phyloP scores from a whole-genome alignment of 2,113 vertebrate genomes.

The Myiozetetes cayanensis region DNA sequence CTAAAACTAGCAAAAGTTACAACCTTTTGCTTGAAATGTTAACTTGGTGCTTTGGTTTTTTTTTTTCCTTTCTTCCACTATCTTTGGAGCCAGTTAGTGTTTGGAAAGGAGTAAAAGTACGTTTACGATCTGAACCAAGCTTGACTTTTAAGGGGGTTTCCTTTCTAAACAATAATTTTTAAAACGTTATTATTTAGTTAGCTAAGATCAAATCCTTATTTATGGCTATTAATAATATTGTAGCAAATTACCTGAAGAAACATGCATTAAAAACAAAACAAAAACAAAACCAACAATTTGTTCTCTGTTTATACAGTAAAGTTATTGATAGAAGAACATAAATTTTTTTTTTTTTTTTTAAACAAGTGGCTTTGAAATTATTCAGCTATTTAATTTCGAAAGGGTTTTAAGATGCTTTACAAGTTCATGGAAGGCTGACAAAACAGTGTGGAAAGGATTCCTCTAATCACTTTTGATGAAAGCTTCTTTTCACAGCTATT shows the following conservation, averaged over 20 bases:
- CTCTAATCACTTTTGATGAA: background rate
- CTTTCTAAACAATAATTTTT: background rate
- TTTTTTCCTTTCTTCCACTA: background rate
- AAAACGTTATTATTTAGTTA: background rate
- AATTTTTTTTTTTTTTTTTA: background rate
- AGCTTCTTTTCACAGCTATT: background rate
- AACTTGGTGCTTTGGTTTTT: background rate
- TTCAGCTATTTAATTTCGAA: background rate
- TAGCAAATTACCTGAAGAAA: background rate
- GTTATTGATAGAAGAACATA: background rate
- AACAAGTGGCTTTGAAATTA: background rate
- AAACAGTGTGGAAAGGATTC: background rate
- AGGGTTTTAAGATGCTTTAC: background rate
- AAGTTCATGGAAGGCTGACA: background rate
- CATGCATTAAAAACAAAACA: rapidly evolving
- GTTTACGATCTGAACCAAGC: background rate
- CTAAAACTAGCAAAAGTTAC: rapidly evolving
- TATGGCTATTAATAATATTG: background rate
- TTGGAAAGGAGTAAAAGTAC: background rate
- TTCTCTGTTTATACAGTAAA: background rate
- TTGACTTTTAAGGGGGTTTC: rapidly evolving
- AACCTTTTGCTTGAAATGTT: background rate
- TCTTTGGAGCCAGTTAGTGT: background rate
- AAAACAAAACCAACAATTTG: background rate
- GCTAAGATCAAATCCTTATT: background rate